Evolutionary conservation across 2,797 vertebrate genomes (phyloP), one percentile per base, ranked within the genome.

Genomic region (Pelobates cultripes): DNA sequence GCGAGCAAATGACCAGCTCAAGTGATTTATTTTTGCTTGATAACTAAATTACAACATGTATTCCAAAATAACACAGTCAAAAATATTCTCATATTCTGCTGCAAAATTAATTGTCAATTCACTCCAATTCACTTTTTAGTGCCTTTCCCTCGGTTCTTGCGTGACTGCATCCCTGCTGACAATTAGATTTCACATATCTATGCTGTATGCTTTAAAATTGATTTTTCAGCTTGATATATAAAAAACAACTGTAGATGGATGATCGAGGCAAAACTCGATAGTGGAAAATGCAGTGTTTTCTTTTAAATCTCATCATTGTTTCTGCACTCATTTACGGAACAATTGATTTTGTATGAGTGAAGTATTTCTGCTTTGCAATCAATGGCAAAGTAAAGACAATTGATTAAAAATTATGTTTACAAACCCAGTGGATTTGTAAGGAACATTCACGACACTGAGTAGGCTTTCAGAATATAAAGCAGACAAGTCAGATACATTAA

Each of bases 321-420:
- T 66, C 61, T 44, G 42, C 63, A 57, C 64, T 68, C 81, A 73
- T 82, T 82, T 78, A 78, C 66, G 63, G 81, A 82, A 78, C 61
- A 73, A 78, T 82, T 82, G 75, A 77, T 82, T 77, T 82, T 77
- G 51, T 70, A 82, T 73, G 61, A 82, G 73, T 68, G 81, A 73
- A 66, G 75, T 68, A 82, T 82, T 82, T 82, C 71, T 61, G 70
- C 75, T 69, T 73, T 42, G 64, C 70, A 77, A 82, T 82, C 75
- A 82, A 82, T 82, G 63, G 51, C 68, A 82, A 82, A 77, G 60
- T 57, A 82, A 82, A 78, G 75, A 68, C 75, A 82, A 78, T 82
- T 73, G 81, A 82, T 82, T 82, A 82, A 78, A 82, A 82, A 82
- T 82, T 66, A 82, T 82, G 75, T 78, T 78, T 77, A 78, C 75